Evolutionary conservation across 2,113 vertebrate species (phyloP).

Genomic region (Chaetorhynchus papuensis): DNA sequence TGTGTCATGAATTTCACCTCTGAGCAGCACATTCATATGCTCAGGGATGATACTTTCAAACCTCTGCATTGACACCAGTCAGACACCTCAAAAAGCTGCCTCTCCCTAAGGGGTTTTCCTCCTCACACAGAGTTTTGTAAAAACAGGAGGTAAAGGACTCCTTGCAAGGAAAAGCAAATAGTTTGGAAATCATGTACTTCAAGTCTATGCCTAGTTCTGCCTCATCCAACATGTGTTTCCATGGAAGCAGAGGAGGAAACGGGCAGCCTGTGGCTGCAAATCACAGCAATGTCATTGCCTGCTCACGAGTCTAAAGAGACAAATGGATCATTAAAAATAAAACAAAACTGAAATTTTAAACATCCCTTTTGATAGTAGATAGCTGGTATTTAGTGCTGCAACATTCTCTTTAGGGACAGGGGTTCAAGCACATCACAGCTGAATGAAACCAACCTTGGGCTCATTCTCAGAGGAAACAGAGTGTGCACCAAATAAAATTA

Average conservation of each 20-base stretch:
- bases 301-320: not conserved
- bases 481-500: not conserved
- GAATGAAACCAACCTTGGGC: not conserved
- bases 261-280: slow-evolving; percentile 34
- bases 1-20: not conserved
- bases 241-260: slow-evolving; percentile 50
- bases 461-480: not conserved
- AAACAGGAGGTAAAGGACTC: not conserved
- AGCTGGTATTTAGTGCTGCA: not conserved
- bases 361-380: not conserved
- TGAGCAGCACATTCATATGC: accelerated
- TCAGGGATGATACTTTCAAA: not conserved
- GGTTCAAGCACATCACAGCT: not conserved
- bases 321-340: slow-evolving; percentile 45
- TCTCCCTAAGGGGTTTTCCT: not conserved
- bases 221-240: slow-evolving; percentile 49
- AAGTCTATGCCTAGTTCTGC: not conserved
- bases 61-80: not conserved
- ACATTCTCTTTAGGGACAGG: not conserved
- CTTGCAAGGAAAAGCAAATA: not conserved
- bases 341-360: not conserved
- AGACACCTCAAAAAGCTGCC: not conserved
- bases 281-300: slow-evolving; percentile 4
- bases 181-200: not conserved
- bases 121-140: not conserved